These are phyloP conservation scores for Caprella mutica DNA, from an alignment of 2,888 invertebrate genomes.

Conservation along the genomic window DNA sequence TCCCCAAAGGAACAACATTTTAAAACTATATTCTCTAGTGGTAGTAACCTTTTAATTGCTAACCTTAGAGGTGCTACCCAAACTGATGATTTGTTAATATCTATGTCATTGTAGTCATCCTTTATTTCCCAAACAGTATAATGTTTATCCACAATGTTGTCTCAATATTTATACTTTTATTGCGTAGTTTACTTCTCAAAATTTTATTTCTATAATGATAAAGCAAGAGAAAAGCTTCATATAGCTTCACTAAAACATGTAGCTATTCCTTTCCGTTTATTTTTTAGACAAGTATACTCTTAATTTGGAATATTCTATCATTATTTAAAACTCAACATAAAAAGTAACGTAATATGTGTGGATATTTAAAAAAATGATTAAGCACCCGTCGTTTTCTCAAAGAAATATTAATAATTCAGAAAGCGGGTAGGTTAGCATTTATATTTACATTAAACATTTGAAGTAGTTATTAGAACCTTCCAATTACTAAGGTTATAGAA, in stretches of 20 bases:
- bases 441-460: background rate
- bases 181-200: too few species aligned
- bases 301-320: background rate
- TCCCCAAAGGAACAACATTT: too few species aligned
- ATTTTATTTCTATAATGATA: background rate
- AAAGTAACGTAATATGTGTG: background rate
- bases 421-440: background rate
- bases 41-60: too few species aligned
- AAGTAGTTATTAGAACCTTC: background rate
- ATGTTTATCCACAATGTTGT: too few species aligned
- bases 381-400: background rate
- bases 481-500: background rate
- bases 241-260: background rate
- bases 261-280: background rate
- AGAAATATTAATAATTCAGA: background rate
- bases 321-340: background rate
- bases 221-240: background rate
- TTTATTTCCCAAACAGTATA: too few species aligned
- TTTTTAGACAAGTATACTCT: background rate
- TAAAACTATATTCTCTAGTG: too few species aligned
- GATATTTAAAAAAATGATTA: background rate
- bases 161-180: too few species aligned
- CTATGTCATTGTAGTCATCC: too few species aligned
- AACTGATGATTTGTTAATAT: too few species aligned
- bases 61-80: too few species aligned